These are phyloP conservation scores for Trachythela sp. DNA, from an alignment of 64 coral and sea anemone genomes.

Conservation along the genomic window DNA sequence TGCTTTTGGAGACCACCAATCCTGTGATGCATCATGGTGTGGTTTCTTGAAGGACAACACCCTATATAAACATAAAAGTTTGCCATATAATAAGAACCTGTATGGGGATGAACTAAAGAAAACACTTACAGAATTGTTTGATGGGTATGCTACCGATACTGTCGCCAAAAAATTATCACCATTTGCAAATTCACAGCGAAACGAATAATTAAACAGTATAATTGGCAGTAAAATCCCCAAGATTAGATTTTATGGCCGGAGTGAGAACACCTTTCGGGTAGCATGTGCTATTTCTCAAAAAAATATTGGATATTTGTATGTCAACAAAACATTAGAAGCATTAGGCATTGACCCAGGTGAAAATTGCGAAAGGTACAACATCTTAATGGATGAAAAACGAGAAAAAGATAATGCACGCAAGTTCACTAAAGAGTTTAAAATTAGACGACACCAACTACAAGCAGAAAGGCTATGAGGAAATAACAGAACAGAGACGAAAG, in stretches of 20 bases:
- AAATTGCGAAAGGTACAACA: not conserved
- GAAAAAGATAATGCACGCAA: not conserved
- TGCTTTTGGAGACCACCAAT: constrained; percentile 48
- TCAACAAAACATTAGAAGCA: not conserved
- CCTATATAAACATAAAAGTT: constrained; percentile 11
- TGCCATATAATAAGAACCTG: constrained; percentile 33
- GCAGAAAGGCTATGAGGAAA: not conserved
- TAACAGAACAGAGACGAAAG: not conserved
- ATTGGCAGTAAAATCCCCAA: not conserved
- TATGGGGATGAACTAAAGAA: not conserved
- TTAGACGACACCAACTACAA: not conserved
- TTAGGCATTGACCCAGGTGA: not conserved
- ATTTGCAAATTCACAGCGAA: constrained; percentile 19
- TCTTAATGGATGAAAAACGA: not conserved
- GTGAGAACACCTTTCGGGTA: too few species aligned
- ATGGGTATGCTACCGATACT: not conserved
- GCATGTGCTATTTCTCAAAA: not conserved
- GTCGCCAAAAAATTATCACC: constrained; percentile 33
- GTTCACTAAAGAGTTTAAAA: not conserved
- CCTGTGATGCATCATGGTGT: constrained; percentile 47
- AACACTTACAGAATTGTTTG: not conserved
- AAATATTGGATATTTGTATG: not conserved
- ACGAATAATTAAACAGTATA: constrained; percentile 28
- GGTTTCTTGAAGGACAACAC: constrained; percentile 30
- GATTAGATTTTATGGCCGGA: too few species aligned